Percentiles rank a stretch among this genome's conserved stretches.
These are phyloP conservation scores for Perdita meconis DNA, from an alignment of 2,888 invertebrate genomes.

Conservation along the genomic window DNA sequence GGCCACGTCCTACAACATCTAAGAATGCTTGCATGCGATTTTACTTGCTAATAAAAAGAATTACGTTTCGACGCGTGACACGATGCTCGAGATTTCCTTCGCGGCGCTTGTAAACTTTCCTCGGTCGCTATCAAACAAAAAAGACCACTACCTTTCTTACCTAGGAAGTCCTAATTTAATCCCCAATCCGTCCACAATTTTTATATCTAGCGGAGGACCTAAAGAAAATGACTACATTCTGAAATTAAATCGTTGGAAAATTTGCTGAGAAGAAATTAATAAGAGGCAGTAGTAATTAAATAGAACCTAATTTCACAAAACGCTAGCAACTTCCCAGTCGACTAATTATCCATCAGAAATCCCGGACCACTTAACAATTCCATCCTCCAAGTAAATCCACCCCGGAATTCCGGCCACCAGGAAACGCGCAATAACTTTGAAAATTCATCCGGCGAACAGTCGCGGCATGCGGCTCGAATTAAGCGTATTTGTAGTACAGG, in stretches of 20 bases:
- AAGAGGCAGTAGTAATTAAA: no score
- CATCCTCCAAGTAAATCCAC: not conserved
- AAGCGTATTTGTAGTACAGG: conserved; percentile 50
- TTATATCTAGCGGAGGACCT: not conserved
- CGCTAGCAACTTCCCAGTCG: no score
- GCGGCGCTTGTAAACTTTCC: conserved; percentile 14
- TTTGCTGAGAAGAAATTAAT: no score
- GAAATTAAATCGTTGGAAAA: not conserved
- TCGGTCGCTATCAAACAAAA: conserved; percentile 37
- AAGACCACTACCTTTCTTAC: conserved; percentile 47
- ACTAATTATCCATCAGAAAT: no score
- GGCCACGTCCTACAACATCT: conserved; percentile 51
- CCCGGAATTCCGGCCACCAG: not conserved
- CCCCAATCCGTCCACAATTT: conserved; percentile 25
- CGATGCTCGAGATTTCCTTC: conserved; percentile 23
- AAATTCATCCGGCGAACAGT: conserved; percentile 20
- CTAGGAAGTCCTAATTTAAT: conserved; percentile 21
- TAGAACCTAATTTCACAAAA: no score
- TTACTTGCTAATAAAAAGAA: conserved; percentile 33
- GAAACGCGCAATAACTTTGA: conserved; percentile 9
- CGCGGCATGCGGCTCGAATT: conserved; percentile 32
- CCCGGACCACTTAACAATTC: no score
- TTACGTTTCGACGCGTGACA: conserved; percentile 4
- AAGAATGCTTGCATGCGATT: conserved; percentile 50
- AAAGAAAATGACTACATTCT: not conserved